Conservation (phyloP, 2,797 vertebrate genomes). For the Phoebastria nigripes region DNA sequence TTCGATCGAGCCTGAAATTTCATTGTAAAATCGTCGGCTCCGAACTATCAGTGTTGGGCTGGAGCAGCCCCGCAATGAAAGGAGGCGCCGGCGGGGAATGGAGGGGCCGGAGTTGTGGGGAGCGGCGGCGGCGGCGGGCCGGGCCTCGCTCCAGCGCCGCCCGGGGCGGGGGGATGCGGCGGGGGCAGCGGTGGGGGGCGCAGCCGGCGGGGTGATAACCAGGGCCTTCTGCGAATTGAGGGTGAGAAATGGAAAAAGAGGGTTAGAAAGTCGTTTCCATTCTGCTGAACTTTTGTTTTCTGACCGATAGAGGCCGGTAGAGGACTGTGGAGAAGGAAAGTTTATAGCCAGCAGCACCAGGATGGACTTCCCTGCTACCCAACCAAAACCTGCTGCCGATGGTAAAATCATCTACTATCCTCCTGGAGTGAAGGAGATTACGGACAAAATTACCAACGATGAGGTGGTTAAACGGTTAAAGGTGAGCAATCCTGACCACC, state of each 20-base stretch:
- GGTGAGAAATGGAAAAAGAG: slow-evolving; percentile 79
- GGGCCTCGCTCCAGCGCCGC: not conserved
- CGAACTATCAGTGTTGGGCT: not conserved
- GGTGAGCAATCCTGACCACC: slow-evolving; percentile 72
- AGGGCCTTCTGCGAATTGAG: slow-evolving; percentile 61
- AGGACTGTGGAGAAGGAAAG: slow-evolving; percentile 86
- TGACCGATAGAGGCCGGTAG: slow-evolving; percentile 99
- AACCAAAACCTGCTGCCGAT: slow-evolving; percentile 84
- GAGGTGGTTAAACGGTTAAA: slow-evolving; percentile 97
- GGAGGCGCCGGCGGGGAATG: not conserved
- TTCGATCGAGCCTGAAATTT: slow-evolving; percentile 23
- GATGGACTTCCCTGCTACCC: slow-evolving; percentile 96
- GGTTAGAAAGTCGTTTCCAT: slow-evolving; percentile 78
- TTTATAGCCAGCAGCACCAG: slow-evolving; percentile 76
- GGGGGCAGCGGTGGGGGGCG: not conserved
- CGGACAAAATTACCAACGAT: slow-evolving; percentile 97
- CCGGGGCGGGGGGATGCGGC: not conserved
- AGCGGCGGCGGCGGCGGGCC: not conserved
- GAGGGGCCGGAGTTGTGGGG: not conserved
- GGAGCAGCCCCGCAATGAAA: slow-evolving; percentile 17
- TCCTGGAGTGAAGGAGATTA: slow-evolving; percentile 97
- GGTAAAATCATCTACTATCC: slow-evolving; percentile 95
- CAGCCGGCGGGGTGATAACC: not conserved
- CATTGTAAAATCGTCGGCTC: slow-evolving; percentile 58
- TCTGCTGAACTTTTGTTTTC: slow-evolving; percentile 96